Conservation (phyloP, 2,888 invertebrate genomes). For the Pomacea canaliculata region DNA sequence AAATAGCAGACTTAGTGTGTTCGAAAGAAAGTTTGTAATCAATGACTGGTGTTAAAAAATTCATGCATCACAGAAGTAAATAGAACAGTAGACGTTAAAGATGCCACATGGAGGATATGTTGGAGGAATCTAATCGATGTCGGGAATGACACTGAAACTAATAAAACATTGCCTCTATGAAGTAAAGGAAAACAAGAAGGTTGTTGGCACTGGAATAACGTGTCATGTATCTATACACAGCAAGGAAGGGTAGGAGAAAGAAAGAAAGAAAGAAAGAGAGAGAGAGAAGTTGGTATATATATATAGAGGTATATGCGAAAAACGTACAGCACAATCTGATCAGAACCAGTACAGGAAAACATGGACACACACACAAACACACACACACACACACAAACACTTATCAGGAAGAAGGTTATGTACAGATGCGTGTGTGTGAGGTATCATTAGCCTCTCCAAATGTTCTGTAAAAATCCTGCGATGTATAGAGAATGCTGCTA, state of each 20-base stretch:
- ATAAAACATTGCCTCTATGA: too few species aligned
- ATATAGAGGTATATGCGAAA: neutral
- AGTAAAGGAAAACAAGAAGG: too few species aligned
- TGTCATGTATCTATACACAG: neutral
- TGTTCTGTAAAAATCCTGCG: neutral
- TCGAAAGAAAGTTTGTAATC: too few species aligned
- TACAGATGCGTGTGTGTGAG: too few species aligned
- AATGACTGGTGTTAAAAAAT: too few species aligned
- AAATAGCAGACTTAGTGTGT: too few species aligned
- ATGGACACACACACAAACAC: neutral
- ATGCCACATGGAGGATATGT: neutral
- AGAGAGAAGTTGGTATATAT: neutral
- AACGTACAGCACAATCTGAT: neutral
- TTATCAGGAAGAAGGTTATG: too few species aligned
- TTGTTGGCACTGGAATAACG: too few species aligned
- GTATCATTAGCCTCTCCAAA: too few species aligned
- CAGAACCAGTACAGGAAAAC: too few species aligned
- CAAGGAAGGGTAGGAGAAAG: neutral
- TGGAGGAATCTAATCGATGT: neutral
- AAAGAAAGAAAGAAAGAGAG: neutral
- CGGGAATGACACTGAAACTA: neutral
- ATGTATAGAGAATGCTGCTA: neutral
- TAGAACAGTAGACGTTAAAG: too few species aligned
- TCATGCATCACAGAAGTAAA: too few species aligned
- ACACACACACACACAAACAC: neutral